A percentile compares a stretch with the other conserved stretches of the same genome.
Conservation (phyloP, 1,140 invertebrate genomes). For the Aphelenchoides fujianensis region DNA sequence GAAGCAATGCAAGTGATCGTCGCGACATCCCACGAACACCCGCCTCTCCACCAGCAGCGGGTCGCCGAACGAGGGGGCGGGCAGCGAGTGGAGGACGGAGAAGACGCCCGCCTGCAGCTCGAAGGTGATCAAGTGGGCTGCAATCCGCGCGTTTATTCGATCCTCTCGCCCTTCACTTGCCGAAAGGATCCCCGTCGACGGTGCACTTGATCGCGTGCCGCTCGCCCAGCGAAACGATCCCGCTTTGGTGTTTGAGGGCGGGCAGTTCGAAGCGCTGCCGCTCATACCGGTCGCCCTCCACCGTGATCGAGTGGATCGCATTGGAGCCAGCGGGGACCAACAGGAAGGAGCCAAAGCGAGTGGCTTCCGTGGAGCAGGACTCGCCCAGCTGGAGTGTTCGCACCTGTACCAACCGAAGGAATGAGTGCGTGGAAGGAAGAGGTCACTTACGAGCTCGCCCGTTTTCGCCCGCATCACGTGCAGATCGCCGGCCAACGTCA, state of each 20-base stretch:
- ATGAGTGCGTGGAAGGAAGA: not conserved
- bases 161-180: not conserved
- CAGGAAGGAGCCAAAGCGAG: not conserved
- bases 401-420: no score
- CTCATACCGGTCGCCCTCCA: not conserved
- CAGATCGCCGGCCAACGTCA: not conserved
- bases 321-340: not conserved
- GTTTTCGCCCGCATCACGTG: not conserved
- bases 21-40: not conserved
- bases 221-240: no score
- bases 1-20: not conserved
- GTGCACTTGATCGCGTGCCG: slow-evolving; percentile 12
- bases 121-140: not conserved
- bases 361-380: not conserved
- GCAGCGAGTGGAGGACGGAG: not conserved
- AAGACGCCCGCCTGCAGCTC: not conserved
- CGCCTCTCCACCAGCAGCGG: not conserved
- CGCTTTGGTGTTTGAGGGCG: not conserved
- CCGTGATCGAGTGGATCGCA: not conserved
- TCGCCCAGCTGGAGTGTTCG: not conserved
- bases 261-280: not conserved
- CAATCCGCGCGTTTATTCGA: no score
- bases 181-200: not conserved
- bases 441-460: not conserved
- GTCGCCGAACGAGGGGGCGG: slow-evolving; percentile 2